phyloP scores from a whole-genome alignment of 1,140 invertebrate genomes.

The Arctopsyche grandis region DNA sequence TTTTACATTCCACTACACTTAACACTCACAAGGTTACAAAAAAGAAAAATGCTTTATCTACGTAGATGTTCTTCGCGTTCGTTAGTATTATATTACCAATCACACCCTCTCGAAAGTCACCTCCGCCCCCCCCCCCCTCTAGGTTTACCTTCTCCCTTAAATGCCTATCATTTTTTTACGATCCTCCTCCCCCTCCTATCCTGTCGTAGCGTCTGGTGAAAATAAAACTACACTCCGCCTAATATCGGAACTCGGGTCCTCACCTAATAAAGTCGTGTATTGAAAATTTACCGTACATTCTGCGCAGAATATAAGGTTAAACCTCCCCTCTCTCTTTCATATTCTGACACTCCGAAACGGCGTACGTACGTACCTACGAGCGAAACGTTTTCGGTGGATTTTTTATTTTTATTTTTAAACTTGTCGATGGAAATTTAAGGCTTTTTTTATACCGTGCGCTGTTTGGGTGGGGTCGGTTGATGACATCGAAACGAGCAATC shows the following conservation, averaged over 20 bases:
- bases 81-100: conserved; percentile 45
- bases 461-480: background rate
- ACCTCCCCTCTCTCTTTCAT: conserved; percentile 34
- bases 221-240: conserved; percentile 57
- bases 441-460: conserved; percentile 47
- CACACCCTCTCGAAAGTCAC: conserved; percentile 47
- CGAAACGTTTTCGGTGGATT: too few relatives aligned
- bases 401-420: too few relatives aligned
- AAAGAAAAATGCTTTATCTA: too few relatives aligned
- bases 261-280: conserved; percentile 68
- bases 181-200: conserved; percentile 56
- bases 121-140: conserved; percentile 57
- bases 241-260: conserved; percentile 47
- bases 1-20: background rate
- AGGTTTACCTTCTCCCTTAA: conserved; percentile 46
- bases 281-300: conserved; percentile 69
- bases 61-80: background rate
- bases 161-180: conserved; percentile 55
- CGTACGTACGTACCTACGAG: background rate
- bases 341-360: background rate
- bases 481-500: conserved; percentile 53
- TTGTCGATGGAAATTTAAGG: conserved; percentile 50
- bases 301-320: conserved; percentile 66
- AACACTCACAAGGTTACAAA: too few relatives aligned
- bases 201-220: conserved; percentile 57